phyloP scores from a whole-genome alignment of 2,797 vertebrate species.

The Phoeniculus purpureus region DNA sequence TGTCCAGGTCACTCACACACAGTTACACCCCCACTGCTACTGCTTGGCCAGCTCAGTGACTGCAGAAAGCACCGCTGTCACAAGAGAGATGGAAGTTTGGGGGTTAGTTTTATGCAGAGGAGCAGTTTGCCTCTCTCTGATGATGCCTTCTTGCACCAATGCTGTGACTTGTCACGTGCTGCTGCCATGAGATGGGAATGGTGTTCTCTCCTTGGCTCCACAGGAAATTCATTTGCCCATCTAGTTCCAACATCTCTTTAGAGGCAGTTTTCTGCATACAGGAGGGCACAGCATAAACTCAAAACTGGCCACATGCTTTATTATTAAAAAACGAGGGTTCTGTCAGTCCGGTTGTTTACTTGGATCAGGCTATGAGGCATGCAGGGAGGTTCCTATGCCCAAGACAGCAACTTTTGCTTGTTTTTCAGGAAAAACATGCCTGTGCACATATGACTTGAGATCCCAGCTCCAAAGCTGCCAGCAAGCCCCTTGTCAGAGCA shows the following conservation, averaged over 20 bases:
- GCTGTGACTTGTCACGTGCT: accelerated
- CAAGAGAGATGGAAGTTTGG: neutral
- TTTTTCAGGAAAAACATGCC: neutral
- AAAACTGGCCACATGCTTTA: accelerated
- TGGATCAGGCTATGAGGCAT: neutral
- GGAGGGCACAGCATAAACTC: neutral
- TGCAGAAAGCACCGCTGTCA: accelerated
- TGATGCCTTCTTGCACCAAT: accelerated
- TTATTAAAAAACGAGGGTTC: accelerated
- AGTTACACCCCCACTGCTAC: neutral
- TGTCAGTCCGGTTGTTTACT: accelerated
- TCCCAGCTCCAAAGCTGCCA: neutral
- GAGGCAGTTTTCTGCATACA: neutral
- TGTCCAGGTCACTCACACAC: neutral
- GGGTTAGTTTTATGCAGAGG: neutral
- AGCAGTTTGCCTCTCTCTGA: neutral
- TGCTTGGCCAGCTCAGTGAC: neutral
- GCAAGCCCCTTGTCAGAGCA: accelerated
- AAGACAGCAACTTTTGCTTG: neutral
- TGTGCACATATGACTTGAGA: accelerated
- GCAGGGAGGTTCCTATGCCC: accelerated
- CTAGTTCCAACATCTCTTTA: neutral
- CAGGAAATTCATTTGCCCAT: neutral
- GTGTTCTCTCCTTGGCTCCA: neutral
- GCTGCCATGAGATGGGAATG: neutral